A percentile compares a stretch with the other conserved stretches of the same genome.
Evolutionary conservation across 2,113 vertebrate species (phyloP).

Genomic region (Ochotona curzoniae): DNA sequence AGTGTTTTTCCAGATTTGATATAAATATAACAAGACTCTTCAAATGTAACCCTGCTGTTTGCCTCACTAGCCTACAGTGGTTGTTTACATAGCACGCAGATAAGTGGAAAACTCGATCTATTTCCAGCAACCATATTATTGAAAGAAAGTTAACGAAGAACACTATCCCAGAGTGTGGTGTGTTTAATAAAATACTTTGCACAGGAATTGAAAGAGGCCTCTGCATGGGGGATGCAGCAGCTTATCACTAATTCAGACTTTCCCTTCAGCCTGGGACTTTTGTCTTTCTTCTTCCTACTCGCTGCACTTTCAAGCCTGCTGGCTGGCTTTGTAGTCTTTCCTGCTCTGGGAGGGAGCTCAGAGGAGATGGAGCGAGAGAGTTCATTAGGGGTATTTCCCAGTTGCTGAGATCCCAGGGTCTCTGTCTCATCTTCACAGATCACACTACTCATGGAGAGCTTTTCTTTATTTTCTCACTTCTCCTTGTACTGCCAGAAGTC

Average conservation of each 20-base stretch:
- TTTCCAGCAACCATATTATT: constrained; percentile 46
- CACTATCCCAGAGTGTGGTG: neutral
- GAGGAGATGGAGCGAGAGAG: constrained; percentile 53
- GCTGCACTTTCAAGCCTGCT: constrained; percentile 58
- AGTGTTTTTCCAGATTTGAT: constrained; percentile 26
- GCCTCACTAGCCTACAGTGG: constrained; percentile 11
- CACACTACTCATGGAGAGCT: constrained; percentile 68
- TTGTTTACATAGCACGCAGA: constrained; percentile 60
- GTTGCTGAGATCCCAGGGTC: constrained; percentile 58
- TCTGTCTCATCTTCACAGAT: constrained; percentile 74
- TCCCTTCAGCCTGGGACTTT: constrained; percentile 64
- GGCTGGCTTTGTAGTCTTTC: constrained; percentile 69
- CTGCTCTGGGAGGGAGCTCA: constrained; percentile 45
- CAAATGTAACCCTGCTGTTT: constrained; percentile 52
- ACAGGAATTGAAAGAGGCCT: constrained; percentile 43
- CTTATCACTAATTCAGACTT: constrained; percentile 78
- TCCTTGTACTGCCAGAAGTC: constrained; percentile 67
- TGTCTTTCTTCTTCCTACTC: constrained; percentile 68
- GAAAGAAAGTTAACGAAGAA: constrained; percentile 63
- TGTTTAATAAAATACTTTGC: constrained; percentile 75
- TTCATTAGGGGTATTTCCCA: constrained; percentile 76
- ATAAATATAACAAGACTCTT: constrained; percentile 43
- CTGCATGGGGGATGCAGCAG: constrained; percentile 52
- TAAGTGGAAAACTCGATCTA: constrained; percentile 57
- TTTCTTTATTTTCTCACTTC: constrained; percentile 74